Evolutionary conservation across 2,888 invertebrate genomes (phyloP), one percentile per base, ranked within the genome.

Genomic region (Microctonus hyperodae): DNA sequence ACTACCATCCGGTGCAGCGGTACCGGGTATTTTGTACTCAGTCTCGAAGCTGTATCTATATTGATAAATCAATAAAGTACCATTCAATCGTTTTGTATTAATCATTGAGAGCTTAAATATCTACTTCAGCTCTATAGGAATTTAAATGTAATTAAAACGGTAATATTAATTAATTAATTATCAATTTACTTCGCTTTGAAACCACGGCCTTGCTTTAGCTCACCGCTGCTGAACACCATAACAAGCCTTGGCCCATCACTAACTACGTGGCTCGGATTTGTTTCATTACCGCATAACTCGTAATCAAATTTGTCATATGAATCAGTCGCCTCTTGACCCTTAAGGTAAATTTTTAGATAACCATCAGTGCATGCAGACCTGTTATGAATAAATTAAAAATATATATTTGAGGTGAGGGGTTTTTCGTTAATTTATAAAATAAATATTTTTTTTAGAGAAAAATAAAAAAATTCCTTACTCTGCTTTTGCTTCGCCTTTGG

Each of bases 21-120:
- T 96, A 57, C 97, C 97, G 62, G 96, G 96, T 79, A 97, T 95
- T 75, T 93, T 93, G 84, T 96, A 97, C 86, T 97, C 97, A 89
- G 89, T 84, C 79, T 87, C 86, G 74, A 86, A 87, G 58, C 81
- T 84, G 75, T 87, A 88, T 82, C 84, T 84, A 44, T n/a, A n/a
- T 61, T 76, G 81, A 70, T 37, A 63, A 65, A 63, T 35, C 62
- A 60, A 60, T 60, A 31, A 60, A 48, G 28, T 20, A 50, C 13
- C 60, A 50, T 60, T 33, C 22, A 60, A 60, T 50, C 23, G 10
- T 25, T 48, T n/a, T 44, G 16, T 28, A n/a, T 20, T 7, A 37
- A 13, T 51, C 11, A 55, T 56, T 44, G 31, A 11, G 6, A n/a
- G 7, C 16, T 5, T 9, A 44, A 16, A 44, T 44, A 16, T 44